Evolutionary conservation across 2,113 vertebrate genomes (phyloP), one percentile per base, ranked within the genome.

Genomic region (Mirza zaza): DNA sequence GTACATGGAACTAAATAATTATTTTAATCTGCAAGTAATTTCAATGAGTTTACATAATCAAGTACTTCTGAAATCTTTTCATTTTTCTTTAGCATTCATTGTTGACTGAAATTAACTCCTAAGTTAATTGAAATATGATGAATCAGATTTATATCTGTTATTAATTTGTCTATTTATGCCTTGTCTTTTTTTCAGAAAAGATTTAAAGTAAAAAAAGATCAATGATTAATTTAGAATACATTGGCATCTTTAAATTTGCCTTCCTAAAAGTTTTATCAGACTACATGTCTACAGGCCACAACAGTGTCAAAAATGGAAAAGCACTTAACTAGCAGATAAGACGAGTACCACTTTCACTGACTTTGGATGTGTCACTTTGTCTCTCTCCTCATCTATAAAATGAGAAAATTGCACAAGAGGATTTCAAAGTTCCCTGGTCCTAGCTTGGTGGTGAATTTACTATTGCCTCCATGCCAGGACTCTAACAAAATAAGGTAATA

Each of bases 401-500:
- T 70, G 8, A 48, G 5, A 85, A 27, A 6, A 68, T 2, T 32
- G 18, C 8, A 75, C 45, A 75, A 14, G 61, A 91, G 67, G 11
- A 59, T 61, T 42, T 90, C 45, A 32, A 52, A 91, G 71, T 20
- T 8, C 39, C 57, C 57, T 45, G 15, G 8, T 77, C 67, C 36
- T 36, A 75, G 34, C 14, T 92, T 84, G 42, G 59, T 85, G 23
- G n/a, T 90, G 29, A 94, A 42, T 79, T 88, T 96, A 61, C 57
- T 82, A 8, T 82, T 92, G 23, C 11, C 36, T 2, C 21, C 13
- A 13, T 36, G 57, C 52, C 18, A 50, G 65, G 39, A 87, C 57
- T 71, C 36, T 82, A 82, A 79, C 15, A 55, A 95, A 83, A 70
- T 76, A 67, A 97, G 85, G 34, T 94, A 95, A 48, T 87, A 95